Percentiles rank a stretch among this genome's conserved stretches.
Conservation (phyloP, 2,113 vertebrate genomes). For the Holacanthus passer region DNA sequence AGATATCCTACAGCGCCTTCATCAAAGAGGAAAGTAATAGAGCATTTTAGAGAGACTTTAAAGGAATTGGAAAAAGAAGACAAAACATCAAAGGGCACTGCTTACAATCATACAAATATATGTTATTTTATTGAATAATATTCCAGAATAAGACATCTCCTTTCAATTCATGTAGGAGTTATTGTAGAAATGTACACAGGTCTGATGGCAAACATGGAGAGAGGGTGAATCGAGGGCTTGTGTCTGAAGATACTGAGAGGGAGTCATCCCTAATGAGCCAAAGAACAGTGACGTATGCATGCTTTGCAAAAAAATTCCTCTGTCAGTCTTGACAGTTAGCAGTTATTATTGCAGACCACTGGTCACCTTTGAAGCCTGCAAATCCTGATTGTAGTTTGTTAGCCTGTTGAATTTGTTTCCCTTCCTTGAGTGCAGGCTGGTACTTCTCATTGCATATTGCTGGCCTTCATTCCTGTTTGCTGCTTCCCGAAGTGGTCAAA, state of each 20-base stretch:
- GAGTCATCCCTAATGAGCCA: slow-evolving; percentile 65
- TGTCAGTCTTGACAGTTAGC: slow-evolving; percentile 47
- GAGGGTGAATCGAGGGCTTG: slow-evolving; percentile 71
- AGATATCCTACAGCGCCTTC: background rate
- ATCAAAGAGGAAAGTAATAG: background rate
- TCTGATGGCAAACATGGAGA: slow-evolving; percentile 71
- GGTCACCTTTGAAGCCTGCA: slow-evolving; percentile 55
- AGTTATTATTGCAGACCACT: slow-evolving; percentile 64
- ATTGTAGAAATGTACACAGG: slow-evolving; percentile 81
- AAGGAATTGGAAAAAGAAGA: slow-evolving; percentile 8
- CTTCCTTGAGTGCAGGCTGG: slow-evolving; percentile 68
- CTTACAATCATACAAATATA: slow-evolving; percentile 88
- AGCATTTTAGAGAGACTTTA: slow-evolving; percentile 10
- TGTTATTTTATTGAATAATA: slow-evolving; percentile 86
- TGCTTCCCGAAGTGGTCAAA: slow-evolving; percentile 43
- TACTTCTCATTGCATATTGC: slow-evolving; percentile 76
- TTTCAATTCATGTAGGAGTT: slow-evolving; percentile 74
- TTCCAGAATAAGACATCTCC: slow-evolving; percentile 79
- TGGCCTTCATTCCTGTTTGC: slow-evolving; percentile 62
- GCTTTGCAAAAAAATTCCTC: slow-evolving; percentile 68
- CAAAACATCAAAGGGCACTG: slow-evolving; percentile 41
- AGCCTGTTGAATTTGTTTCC: slow-evolving; percentile 42
- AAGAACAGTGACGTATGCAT: slow-evolving; percentile 77
- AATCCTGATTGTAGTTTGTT: slow-evolving; percentile 60
- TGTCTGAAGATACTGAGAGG: slow-evolving; percentile 70